Evolutionary conservation across 2,113 vertebrate species (phyloP), one percentile per base, ranked within the genome.

Genomic region (Actenoides lindsayi): DNA sequence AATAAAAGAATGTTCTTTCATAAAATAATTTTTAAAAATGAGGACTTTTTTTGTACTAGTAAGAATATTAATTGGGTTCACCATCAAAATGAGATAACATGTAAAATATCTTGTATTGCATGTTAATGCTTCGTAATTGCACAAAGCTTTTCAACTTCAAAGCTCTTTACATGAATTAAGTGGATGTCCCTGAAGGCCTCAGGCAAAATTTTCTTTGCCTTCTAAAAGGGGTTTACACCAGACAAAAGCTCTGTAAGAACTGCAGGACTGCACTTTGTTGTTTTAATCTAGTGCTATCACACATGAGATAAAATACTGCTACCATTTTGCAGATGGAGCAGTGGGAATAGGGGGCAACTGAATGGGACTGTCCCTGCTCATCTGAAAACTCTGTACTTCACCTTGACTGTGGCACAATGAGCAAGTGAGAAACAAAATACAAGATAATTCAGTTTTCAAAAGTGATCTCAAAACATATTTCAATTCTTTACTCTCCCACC

Each of bases 91-190:
- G 76, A 54, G 64, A 31, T 79, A 93, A 59, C 53, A 68, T 56
- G 59, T 79, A 91, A 93, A 93, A 94, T 96, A 91, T 62, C 51
- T 94, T 96, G 80, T 87, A 96, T 88, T 79, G 78, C 75, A 93
- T 94, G 69, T 70, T 96, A 96, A 94, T 93, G 73, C 42, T 85
- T 81, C 3, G 1, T 95, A 94, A 95, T 76, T 90, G 74, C 44
- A 78, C 13, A 92, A n/a, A 88, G 78, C 27, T 96, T 91, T 94
- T 94, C 59, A 93, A 75, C 86, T 94, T 95, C 85, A 95, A 97
- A 97, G 77, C 62, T 76, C 67, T 82, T 93, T 94, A 93, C 76
- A 89, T 42, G 28, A 87, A 87, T 95, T 93, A 95, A 96, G 39
- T 62, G 46, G 35, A 65, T 81, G 59, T 76, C 80, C 67, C 88